A percentile compares a stretch with the other conserved stretches of the same genome.
phyloP scores from a whole-genome alignment of 1,140 invertebrate species.

The Platorchestia sp. region DNA sequence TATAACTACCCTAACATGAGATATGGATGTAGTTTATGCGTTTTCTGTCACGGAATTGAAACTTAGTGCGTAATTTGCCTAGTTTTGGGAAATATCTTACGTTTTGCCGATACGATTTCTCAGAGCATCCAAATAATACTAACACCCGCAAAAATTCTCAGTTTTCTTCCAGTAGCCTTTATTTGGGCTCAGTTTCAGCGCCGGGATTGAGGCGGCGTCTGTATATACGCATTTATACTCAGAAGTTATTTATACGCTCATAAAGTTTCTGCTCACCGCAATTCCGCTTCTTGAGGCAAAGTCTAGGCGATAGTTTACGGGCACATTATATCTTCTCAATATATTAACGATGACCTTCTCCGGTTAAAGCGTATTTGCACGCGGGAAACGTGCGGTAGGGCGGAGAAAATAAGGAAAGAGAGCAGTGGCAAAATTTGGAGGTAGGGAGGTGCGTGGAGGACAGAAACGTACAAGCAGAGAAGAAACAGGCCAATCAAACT shows the following conservation, averaged over 20 bases:
- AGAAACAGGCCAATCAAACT: too few species aligned
- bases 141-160: not conserved
- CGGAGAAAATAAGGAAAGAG: not conserved
- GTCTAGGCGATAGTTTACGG: slow-evolving; percentile 38
- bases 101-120: not conserved
- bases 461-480: too few species aligned
- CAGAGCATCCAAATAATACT: not conserved
- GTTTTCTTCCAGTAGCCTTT: not conserved
- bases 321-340: slow-evolving; percentile 43
- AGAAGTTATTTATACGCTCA: not conserved
- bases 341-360: slow-evolving; percentile 39
- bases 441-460: not conserved
- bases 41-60: not conserved
- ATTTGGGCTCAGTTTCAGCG: not conserved
- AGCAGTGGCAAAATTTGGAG: not conserved
- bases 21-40: too few species aligned
- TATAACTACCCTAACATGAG: too few species aligned
- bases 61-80: not conserved
- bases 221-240: not conserved
- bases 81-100: not conserved
- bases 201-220: too few species aligned
- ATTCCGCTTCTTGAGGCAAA: not conserved
- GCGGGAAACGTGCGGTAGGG: not conserved
- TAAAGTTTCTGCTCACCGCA: not conserved
- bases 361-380: not conserved